Conservation (phyloP, 1,140 invertebrate species). For the Ceratosolen fusciceps region DNA sequence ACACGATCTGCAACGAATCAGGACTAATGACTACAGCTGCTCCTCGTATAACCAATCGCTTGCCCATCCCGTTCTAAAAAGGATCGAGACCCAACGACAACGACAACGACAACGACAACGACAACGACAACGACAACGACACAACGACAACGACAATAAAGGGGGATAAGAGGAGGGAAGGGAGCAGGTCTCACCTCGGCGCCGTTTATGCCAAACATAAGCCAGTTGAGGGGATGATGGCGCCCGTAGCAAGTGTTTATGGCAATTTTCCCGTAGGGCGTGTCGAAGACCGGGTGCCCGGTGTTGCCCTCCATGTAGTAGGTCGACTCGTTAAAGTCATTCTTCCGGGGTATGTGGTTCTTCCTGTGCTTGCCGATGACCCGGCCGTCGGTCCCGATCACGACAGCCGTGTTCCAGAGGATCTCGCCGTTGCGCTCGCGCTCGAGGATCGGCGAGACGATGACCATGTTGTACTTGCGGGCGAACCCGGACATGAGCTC, state of each 20-base stretch:
- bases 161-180: no score
- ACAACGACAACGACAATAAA: no score
- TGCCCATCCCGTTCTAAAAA: no score
- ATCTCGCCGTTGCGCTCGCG: constrained; percentile 91
- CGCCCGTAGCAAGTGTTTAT: constrained; percentile 98
- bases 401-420: constrained; percentile 96
- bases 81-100: no score
- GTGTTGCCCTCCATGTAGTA: constrained; percentile 98
- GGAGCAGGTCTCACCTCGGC: constrained; percentile 77
- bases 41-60: no score
- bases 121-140: no score
- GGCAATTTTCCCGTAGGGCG: constrained; percentile 89
- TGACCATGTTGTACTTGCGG: constrained; percentile 92
- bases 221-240: constrained; percentile 98
- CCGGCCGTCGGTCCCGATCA: constrained; percentile 89
- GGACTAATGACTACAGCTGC: no score
- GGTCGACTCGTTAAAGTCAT: constrained; percentile 99
- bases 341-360: constrained; percentile 98
- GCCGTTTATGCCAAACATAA: constrained; percentile 95
- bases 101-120: no score
- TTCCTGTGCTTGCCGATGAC: constrained; percentile 96
- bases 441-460: constrained; percentile 96
- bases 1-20: no score
- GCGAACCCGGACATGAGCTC: constrained; percentile 86
- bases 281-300: constrained; percentile 95